Percentiles rank a stretch among this genome's conserved stretches.
phyloP scores from a whole-genome alignment of 2,113 vertebrate species.

The Takifugu bimaculatus region DNA sequence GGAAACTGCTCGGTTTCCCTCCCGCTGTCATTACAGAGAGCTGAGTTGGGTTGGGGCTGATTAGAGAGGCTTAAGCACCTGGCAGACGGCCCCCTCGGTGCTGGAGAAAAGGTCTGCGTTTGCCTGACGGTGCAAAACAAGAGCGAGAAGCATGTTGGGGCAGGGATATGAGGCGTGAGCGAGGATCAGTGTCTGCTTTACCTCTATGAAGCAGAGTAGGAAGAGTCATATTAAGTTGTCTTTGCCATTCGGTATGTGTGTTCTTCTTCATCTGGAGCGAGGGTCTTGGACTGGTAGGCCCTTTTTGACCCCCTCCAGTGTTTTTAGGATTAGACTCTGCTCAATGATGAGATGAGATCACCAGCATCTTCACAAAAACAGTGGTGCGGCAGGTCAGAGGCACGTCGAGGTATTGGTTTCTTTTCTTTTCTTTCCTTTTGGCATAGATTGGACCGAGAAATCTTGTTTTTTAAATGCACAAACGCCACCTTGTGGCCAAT shows the following conservation, averaged over 20 bases:
- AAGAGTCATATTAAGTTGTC: constrained; percentile 13
- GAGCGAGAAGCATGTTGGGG: constrained; percentile 60
- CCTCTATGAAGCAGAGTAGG: constrained; percentile 25
- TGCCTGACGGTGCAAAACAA: constrained; percentile 46
- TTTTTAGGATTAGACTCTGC: no score
- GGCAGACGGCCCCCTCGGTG: constrained; percentile 48
- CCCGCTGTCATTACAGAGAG: constrained; percentile 25
- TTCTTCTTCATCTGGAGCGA: background rate
- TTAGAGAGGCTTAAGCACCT: constrained; percentile 53
- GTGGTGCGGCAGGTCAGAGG: no score
- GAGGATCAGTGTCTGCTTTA: constrained; percentile 31
- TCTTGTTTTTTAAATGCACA: no score
- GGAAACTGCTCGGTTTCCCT: constrained; percentile 10
- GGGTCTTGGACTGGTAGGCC: background rate
- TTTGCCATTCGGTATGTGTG: background rate
- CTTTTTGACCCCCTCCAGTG: no score
- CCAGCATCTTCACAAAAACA: no score
- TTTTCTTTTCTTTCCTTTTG: no score
- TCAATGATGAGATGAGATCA: no score
- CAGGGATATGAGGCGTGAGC: constrained; percentile 49
- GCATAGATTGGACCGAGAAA: no score
- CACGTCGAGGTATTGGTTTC: no score
- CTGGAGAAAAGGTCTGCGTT: constrained; percentile 38
- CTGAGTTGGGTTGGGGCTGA: constrained; percentile 37
- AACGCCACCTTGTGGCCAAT: no score